These are phyloP conservation scores for Dusona sp. DNA, from an alignment of 2,888 invertebrate genomes.

Conservation along the genomic window DNA sequence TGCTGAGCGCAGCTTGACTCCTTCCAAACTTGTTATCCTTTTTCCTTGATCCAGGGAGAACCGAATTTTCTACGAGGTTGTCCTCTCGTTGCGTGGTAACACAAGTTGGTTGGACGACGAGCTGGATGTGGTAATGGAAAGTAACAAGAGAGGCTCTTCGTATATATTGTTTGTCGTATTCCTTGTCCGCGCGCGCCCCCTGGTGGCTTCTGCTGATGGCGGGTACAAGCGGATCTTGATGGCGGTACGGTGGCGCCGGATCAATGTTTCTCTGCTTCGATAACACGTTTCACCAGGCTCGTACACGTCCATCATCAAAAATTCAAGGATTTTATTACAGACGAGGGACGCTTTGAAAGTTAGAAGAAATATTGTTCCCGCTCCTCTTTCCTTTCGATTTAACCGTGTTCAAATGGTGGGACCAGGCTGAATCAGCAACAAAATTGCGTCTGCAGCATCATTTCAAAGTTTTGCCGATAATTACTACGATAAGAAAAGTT, in stretches of 20 bases:
- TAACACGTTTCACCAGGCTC: conserved; percentile 57
- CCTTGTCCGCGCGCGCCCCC: conserved; percentile 10
- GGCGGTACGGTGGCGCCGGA: conserved; percentile 44
- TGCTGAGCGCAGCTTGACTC: conserved; percentile 82
- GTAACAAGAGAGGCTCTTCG: conserved; percentile 30
- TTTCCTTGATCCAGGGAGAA: conserved; percentile 49
- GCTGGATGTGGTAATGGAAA: conserved; percentile 44
- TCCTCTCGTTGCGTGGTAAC: conserved; percentile 17
- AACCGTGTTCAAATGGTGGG: conserved; percentile 18
- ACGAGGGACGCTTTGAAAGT: conserved; percentile 54
- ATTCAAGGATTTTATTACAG: conserved; percentile 41
- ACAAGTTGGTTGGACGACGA: not conserved
- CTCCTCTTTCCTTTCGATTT: conserved; percentile 32
- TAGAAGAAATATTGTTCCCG: conserved; percentile 47
- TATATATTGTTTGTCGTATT: conserved; percentile 56
- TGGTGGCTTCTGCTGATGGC: conserved; percentile 46
- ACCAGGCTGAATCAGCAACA: conserved; percentile 47
- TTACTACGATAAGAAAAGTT: conserved; percentile 73
- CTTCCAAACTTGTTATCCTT: conserved; percentile 64
- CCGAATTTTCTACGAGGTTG: conserved; percentile 75
- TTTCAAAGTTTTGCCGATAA: conserved; percentile 70
- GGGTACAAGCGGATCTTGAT: conserved; percentile 31
- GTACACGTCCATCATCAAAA: conserved; percentile 54
- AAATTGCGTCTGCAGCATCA: conserved; percentile 46
- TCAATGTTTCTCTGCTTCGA: conserved; percentile 63